Evolutionary conservation across 1,140 invertebrate genomes (phyloP).

Genomic region (Tetramorium simillimum): DNA sequence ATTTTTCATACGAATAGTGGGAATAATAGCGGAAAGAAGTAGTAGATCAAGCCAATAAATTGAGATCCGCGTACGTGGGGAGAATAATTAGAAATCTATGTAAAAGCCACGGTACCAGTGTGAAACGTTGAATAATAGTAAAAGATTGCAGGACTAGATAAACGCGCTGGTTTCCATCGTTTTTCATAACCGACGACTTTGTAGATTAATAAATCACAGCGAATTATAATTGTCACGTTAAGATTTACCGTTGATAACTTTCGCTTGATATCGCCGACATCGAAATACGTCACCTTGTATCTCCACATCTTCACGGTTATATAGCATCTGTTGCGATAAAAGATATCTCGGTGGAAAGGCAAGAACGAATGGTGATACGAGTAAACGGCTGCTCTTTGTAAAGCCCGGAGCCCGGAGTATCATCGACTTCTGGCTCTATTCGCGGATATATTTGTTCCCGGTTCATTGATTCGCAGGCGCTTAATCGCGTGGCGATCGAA

Average conservation of each 20-base stretch:
- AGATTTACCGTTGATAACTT: not conserved
- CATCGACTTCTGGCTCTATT: slow-evolving; percentile 16
- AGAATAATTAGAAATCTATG: not conserved
- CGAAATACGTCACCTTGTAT: not conserved
- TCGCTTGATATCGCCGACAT: not conserved
- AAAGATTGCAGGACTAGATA: not conserved
- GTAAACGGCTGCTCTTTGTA: not conserved
- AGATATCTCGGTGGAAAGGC: not conserved
- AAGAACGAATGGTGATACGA: not conserved
- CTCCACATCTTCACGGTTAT: not conserved
- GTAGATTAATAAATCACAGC: not conserved
- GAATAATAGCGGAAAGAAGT: not conserved
- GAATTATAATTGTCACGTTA: not conserved
- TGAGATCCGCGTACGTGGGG: not conserved
- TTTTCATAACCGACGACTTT: not conserved
- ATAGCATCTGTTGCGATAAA: not conserved
- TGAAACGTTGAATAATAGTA: not conserved
- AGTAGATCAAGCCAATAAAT: not conserved
- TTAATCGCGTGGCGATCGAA: slow-evolving; percentile 55
- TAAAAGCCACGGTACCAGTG: not conserved
- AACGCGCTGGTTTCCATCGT: not conserved
- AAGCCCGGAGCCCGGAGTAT: not conserved
- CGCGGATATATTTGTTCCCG: slow-evolving; percentile 30
- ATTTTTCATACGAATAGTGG: slow-evolving; percentile 19
- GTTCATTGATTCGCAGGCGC: slow-evolving; percentile 49